Evolutionary conservation across 37 sponge, comb jelly and placozoan species (phyloP).

Genomic region (Corticium candelabrum): DNA sequence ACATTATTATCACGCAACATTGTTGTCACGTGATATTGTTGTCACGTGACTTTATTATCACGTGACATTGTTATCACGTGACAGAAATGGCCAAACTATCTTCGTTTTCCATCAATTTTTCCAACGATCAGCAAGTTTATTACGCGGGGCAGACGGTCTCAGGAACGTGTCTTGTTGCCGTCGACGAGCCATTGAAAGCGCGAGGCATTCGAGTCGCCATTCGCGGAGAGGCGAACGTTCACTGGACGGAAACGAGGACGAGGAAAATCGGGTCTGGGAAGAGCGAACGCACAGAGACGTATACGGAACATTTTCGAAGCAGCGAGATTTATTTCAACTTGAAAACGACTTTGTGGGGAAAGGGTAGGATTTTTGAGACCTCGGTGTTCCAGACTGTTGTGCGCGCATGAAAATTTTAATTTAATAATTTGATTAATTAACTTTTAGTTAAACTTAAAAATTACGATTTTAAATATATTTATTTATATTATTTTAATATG

Average conservation of each 20-base stretch:
- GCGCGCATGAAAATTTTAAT: no score
- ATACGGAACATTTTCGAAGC: not conserved
- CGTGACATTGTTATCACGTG: no score
- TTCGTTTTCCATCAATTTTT: no score
- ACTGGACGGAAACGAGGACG: conserved; percentile 25
- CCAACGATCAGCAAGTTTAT: not conserved
- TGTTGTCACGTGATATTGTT: no score
- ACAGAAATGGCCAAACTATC: no score
- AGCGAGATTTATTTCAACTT: conserved; percentile 22
- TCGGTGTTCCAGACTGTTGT: no score
- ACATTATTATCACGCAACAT: no score
- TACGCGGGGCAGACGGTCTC: not conserved
- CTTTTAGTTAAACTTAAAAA: no score
- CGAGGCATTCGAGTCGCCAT: conserved; percentile 1
- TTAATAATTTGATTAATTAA: no score
- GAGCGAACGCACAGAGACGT: not conserved
- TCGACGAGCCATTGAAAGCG: not conserved
- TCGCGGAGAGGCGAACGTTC: conserved; percentile 12
- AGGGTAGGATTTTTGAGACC: not conserved
- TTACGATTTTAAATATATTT: no score
- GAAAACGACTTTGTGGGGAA: conserved; percentile 1
- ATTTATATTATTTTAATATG: no score
- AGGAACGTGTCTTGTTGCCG: not conserved
- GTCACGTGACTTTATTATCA: no score
- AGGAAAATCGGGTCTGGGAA: conserved; percentile 7